phyloP scores from a whole-genome alignment of 2,797 vertebrate genomes.

The Macropus fuliginosus region DNA sequence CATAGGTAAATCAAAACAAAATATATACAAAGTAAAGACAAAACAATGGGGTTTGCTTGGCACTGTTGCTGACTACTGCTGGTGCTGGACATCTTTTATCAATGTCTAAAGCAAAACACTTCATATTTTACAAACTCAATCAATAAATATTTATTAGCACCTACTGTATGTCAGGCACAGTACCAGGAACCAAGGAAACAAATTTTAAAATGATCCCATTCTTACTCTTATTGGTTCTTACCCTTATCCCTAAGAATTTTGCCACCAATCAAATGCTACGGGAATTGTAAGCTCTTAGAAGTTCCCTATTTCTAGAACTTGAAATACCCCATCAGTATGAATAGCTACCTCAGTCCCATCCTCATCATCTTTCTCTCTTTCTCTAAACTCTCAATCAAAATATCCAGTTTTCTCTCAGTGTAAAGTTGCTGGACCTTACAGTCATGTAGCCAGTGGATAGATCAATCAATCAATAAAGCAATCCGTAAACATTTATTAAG shows the following conservation, averaged over 20 bases:
- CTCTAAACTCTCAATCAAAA: neutral
- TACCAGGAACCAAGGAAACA: neutral
- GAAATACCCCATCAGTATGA: neutral
- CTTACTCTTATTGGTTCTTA: neutral
- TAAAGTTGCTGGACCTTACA: neutral
- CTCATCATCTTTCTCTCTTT: neutral
- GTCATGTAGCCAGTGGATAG: neutral
- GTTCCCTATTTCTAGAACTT: neutral
- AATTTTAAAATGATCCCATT: neutral
- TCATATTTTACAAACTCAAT: neutral
- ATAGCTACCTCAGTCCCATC: neutral
- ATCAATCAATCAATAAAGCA: neutral
- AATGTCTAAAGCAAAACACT: neutral
- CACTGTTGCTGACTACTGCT: neutral
- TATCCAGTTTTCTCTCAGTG: neutral
- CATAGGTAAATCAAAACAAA: neutral
- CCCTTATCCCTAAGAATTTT: neutral
- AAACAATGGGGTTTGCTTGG: neutral
- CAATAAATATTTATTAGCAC: neutral
- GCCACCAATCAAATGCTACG: neutral
- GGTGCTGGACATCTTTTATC: neutral
- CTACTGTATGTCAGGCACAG: neutral
- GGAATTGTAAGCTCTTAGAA: neutral
- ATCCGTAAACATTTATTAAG: neutral
- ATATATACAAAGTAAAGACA: neutral